Conservation (phyloP, 30 jellyfish, hydroid and myxozoan species). For the Nemopilema nomurai region DNA sequence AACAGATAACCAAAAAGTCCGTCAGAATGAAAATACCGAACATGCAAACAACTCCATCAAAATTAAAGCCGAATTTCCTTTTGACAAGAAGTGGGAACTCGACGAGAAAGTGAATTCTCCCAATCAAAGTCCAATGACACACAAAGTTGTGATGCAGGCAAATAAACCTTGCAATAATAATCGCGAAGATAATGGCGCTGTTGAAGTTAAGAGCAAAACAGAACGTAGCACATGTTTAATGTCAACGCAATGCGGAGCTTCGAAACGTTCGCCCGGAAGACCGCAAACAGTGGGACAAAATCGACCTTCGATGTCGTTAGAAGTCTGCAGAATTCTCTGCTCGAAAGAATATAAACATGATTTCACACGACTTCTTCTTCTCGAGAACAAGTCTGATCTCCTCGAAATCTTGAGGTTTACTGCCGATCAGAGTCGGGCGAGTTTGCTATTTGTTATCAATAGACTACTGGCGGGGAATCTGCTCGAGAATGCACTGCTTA, state of each 20-base stretch:
- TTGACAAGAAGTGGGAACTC: neutral
- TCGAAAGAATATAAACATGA: neutral
- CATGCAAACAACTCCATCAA: neutral
- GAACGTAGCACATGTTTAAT: neutral
- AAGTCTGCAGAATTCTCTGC: neutral
- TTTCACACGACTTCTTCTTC: conserved; percentile 15
- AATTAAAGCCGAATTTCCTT: neutral
- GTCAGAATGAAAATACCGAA: neutral
- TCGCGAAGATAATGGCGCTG: neutral
- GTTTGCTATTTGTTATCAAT: conserved; percentile 1
- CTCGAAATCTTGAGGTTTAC: conserved; percentile 8
- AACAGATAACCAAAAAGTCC: neutral
- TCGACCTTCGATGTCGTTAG: neutral
- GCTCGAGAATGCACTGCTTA: conserved; percentile 12
- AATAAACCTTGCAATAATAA: neutral
- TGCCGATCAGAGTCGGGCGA: conserved; percentile 29
- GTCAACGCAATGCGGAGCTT: neutral
- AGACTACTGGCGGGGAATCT: conserved; percentile 16
- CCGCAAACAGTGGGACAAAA: neutral
- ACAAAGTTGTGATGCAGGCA: neutral
- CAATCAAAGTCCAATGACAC: neutral
- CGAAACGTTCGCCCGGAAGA: neutral
- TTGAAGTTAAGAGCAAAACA: too few relatives aligned
- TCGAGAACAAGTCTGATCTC: conserved; percentile 38
- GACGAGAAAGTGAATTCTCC: neutral